Conservation (phyloP, 1,140 invertebrate species). For the Plodia interpunctella region DNA sequence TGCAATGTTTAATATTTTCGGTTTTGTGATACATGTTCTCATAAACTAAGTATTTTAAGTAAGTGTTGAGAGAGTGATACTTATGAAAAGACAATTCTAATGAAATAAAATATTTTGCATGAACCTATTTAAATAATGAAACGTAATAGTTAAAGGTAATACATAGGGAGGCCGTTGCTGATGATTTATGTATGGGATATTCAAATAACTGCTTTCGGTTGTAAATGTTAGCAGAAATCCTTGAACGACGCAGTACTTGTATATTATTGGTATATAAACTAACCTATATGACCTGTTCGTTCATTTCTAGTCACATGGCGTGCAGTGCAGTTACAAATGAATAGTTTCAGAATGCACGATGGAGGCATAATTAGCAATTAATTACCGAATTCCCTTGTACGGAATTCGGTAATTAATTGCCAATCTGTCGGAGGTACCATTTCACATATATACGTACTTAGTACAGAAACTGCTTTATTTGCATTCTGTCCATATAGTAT, state of each 20-base stretch:
- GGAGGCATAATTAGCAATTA: too few species aligned
- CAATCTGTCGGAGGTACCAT: neutral
- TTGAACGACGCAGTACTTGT: constrained; percentile 14
- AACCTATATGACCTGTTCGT: neutral
- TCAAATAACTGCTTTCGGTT: neutral
- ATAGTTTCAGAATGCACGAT: neutral
- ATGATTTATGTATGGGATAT: neutral
- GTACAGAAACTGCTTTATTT: constrained; percentile 2
- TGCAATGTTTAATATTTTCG: too few species aligned
- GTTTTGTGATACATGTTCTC: too few species aligned
- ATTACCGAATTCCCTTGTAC: too few species aligned
- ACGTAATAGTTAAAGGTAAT: neutral
- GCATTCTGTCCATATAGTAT: too few species aligned
- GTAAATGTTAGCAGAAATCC: constrained; percentile 21
- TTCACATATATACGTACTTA: too few species aligned
- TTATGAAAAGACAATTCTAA: too few species aligned
- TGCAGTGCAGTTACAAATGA: neutral
- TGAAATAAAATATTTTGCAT: too few species aligned
- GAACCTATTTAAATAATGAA: neutral
- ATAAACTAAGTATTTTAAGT: too few species aligned
- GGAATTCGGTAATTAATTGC: neutral
- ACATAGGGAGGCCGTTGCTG: neutral
- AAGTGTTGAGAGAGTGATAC: too few species aligned
- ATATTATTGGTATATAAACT: neutral
- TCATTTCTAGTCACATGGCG: neutral